These are phyloP conservation scores for Trissonchulus sp. DNA, from an alignment of 2,888 invertebrate species.

Conservation along the genomic window DNA sequence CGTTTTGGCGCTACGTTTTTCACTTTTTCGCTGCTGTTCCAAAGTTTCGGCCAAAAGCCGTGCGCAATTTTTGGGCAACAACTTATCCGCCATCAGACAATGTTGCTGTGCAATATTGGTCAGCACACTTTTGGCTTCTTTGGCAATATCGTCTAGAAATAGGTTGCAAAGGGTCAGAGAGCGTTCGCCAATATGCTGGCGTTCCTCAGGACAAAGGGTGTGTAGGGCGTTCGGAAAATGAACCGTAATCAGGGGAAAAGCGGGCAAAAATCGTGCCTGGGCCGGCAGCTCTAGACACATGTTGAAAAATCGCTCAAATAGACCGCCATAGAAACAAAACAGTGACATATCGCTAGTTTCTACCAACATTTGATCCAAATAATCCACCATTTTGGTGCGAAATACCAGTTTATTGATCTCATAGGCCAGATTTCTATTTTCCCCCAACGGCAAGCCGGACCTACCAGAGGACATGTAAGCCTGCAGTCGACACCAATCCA, in stretches of 20 bases:
- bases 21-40: conserved; percentile 75
- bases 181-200: conserved; percentile 87
- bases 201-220: conserved; percentile 82
- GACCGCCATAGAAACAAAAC: conserved; percentile 76
- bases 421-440: conserved; percentile 77
- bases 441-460: conserved; percentile 62
- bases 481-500: conserved; percentile 96
- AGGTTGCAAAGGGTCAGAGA: conserved; percentile 92
- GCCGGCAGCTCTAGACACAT: conserved; percentile 98
- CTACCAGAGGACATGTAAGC: conserved; percentile 36
- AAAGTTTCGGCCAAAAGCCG: conserved; percentile 73
- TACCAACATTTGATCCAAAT: conserved; percentile 87
- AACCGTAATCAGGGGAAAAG: conserved; percentile 92
- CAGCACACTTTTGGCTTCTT: conserved; percentile 95
- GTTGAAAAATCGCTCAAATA: conserved; percentile 95
- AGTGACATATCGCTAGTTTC: conserved; percentile 95
- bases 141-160: conserved; percentile 97
- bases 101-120: conserved; percentile 98
- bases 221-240: conserved; percentile 97
- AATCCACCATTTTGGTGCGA: conserved; percentile 96
- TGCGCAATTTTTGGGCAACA: conserved; percentile 90
- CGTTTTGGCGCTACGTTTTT: conserved; percentile 66
- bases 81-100: conserved; percentile 87
- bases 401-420: conserved; percentile 91
- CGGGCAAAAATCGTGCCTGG: conserved; percentile 92